These are phyloP conservation scores for Odontocolon sp. DNA, from an alignment of 2,888 invertebrate genomes.

Conservation along the genomic window DNA sequence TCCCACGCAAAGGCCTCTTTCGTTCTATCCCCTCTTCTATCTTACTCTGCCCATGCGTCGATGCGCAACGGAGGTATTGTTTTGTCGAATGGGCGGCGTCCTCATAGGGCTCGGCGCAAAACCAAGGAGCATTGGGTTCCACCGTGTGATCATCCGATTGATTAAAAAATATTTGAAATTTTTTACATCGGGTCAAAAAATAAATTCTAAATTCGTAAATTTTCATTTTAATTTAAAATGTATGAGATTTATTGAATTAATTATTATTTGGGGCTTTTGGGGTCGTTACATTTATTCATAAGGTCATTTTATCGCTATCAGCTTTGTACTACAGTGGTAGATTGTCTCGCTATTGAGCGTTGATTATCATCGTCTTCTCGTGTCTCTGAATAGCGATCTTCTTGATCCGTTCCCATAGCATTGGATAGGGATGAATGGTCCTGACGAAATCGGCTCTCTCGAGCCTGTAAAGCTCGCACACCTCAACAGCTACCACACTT, in stretches of 20 bases:
- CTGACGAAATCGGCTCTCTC: slow-evolving; percentile 76
- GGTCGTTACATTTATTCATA: no score
- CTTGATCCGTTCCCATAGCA: slow-evolving; percentile 78
- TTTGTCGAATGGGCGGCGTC: slow-evolving; percentile 75
- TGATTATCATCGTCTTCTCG: slow-evolving; percentile 75
- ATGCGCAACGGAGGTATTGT: slow-evolving; percentile 77
- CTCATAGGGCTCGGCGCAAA: slow-evolving; percentile 50
- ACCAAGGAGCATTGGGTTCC: no score
- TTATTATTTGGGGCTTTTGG: no score
- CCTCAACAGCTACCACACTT: slow-evolving; percentile 79
- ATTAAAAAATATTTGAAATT: not conserved
- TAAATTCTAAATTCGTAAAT: no score
- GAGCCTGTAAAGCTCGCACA: slow-evolving; percentile 79
- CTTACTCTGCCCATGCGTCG: slow-evolving; percentile 79
- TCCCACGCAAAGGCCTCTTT: slow-evolving; percentile 44
- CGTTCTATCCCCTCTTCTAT: slow-evolving; percentile 47
- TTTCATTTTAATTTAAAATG: no score
- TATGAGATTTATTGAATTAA: no score
- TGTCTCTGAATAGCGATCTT: slow-evolving; percentile 77
- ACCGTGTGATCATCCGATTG: not conserved
- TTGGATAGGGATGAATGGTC: slow-evolving; percentile 78
- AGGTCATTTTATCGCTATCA: not conserved
- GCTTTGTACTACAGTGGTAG: not conserved
- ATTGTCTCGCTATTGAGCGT: slow-evolving; percentile 64
- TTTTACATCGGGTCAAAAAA: no score